Conservation (phyloP, 2,888 invertebrate genomes). For the Apotomis betuletana region DNA sequence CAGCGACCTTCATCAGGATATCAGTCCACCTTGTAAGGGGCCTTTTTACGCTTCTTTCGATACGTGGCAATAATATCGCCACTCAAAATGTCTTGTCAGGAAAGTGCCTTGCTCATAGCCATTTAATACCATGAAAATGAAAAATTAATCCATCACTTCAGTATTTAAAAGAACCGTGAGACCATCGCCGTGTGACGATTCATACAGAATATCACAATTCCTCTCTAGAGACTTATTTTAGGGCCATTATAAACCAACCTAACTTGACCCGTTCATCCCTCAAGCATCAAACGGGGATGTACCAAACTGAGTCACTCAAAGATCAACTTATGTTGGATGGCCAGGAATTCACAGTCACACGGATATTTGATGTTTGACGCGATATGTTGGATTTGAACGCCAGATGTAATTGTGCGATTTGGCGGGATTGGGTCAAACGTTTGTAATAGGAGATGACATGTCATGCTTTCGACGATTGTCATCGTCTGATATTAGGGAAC, state of each 20-base stretch:
- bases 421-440: constrained; percentile 53
- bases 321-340: constrained; percentile 5
- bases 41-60: too few species aligned
- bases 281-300: background rate
- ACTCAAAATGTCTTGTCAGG: too few species aligned
- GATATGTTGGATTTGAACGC: constrained; percentile 56
- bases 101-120: too few species aligned
- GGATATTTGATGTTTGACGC: constrained; percentile 64
- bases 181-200: constrained; percentile 62
- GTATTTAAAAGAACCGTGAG: constrained; percentile 59
- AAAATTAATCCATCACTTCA: constrained; percentile 21
- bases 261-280: constrained; percentile 48
- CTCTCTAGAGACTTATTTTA: constrained; percentile 65
- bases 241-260: constrained; percentile 50
- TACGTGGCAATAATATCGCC: too few species aligned
- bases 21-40: too few species aligned
- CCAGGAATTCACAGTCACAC: constrained; percentile 60
- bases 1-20: too few species aligned
- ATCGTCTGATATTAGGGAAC: too few species aligned
- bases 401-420: constrained; percentile 57
- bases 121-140: background rate
- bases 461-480: background rate
- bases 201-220: constrained; percentile 64
- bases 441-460: constrained; percentile 39
- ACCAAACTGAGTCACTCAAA: background rate